Evolutionary conservation across 1,140 invertebrate genomes (phyloP), one percentile per base, ranked within the genome.

Genomic region (Drosophila nigrodunni): DNA sequence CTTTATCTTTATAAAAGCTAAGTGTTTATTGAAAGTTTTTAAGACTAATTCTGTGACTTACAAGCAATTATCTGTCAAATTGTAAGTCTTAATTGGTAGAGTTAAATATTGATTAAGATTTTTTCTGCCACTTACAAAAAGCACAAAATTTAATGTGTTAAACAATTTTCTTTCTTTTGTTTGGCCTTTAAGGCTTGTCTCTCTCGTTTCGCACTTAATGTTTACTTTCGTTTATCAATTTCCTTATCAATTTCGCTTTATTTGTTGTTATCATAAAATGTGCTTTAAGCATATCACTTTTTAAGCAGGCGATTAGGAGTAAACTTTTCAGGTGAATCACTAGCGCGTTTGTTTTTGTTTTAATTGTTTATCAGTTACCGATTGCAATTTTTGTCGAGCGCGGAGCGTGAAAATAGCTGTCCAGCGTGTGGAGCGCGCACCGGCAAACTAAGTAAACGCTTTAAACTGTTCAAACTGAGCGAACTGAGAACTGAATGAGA

Each of bases 361-460:
- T 41, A 10, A 5, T 30, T 25, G 34, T 34, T 59, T 59, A 59
- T 59, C 41, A 44, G 25, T 59, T 59, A 37, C 3, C 30, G 46
- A 50, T 60, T 60, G 21, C n/a, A 9, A 55, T 55, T 67, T 25
- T 49, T 55, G 21, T 9, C 59, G 61, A 80, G 61, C 68, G 74
- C 49, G 15, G n/a, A 67, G 74, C 62, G 66, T 74, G 49, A 59
- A 49, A 66, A 68, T 66, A 55, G 41, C 64, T 81, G 83, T 83
- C 80, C 70, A 79, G 64, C 72, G 67, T 80, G 80, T 35, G 43
- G 70, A 88, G 85, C 81, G 80, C 67, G 76, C 77, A 74, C 83
- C 85, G 83, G 83, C 80, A 87, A 88, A 87, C 83, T 87, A 69
- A 74, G 71, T 44, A 43, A 78, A 74, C 65, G 64, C 59, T 62